Base-by-base conservation (phyloP, 64 coral and sea anemone genomes). In the Anthopleura sola region DNA sequence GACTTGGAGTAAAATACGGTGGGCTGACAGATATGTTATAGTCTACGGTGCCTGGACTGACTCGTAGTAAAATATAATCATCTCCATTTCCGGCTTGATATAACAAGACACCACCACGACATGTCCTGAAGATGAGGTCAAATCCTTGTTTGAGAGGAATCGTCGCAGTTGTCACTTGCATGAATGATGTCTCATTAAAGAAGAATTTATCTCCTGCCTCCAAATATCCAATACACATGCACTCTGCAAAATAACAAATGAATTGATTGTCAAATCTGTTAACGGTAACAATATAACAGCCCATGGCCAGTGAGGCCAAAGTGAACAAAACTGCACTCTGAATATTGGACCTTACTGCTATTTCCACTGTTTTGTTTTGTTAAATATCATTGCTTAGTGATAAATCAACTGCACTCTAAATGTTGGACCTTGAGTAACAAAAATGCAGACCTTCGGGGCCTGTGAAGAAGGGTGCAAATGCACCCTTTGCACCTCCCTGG, bases 91-190 rank as follows among this genome's bases (percentile, higher is more conserved):
- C 92, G 17, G 20, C 71, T 88, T 93, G 92, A 60, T 50, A 39
- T 17, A 94, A 60, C 50, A 94, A 83, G 24, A 28, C 60, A 31
- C 92, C 92, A 83, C 92, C 92, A 32, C 86, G 55, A 69, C 92
- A 94, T 86, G 92, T 94, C 77, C 92, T 89, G 68, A 94, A 94
- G 11, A 19, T 44, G 40, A 94, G 85, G 7, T 80, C 66, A 86
- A 94, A 94, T 77, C 87, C 76, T 80, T 37, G 51, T 9, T 28
- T 60, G 8, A 94, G 75, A 17, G 88, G 82, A 57, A 94, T 55
- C 3, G 38, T 66, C 71, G 49, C 76, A 33, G 83, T 47, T 18
- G 48, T 29, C 13, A 89, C 78, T 90, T 90, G 87, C n/a, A 94
- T 86, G 9, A 31, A 21, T 57, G 92, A 94, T 34, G 87, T 90